phyloP scores from a whole-genome alignment of 2,888 invertebrate species.

The Drosophila fungiperda region DNA sequence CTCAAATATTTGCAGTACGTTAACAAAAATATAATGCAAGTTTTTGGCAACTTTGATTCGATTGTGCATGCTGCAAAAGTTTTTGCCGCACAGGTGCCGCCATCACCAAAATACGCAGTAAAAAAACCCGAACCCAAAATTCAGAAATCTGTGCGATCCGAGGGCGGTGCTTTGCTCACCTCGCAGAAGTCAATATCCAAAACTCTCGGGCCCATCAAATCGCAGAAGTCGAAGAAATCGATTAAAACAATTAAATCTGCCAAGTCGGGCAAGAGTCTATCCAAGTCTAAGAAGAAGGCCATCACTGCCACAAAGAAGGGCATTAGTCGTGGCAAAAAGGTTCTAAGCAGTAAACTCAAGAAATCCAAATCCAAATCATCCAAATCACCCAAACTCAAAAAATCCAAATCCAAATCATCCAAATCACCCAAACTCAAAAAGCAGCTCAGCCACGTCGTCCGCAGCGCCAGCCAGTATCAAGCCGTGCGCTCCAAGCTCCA shows the following conservation, averaged over 20 bases:
- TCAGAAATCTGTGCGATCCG: slow-evolving; percentile 11
- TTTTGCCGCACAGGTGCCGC: slow-evolving; percentile 52
- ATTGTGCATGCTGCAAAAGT: slow-evolving; percentile 69
- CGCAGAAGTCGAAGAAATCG: slow-evolving; percentile 53
- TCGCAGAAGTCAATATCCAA: slow-evolving; percentile 36
- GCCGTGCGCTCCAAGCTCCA: slow-evolving; percentile 51
- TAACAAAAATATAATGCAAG: slow-evolving; percentile 77
- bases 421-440: slow-evolving; percentile 14
- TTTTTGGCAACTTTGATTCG: slow-evolving; percentile 74
- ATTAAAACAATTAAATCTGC: slow-evolving; percentile 46
- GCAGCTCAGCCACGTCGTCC: slow-evolving; percentile 38
- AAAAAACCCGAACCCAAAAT: slow-evolving; percentile 24
- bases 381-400: slow-evolving; percentile 13
- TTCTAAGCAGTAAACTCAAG: slow-evolving; percentile 53
- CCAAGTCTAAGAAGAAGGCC: slow-evolving; percentile 24
- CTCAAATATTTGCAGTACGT: slow-evolving; percentile 78
- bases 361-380: slow-evolving; percentile 8
- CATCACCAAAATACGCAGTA: slow-evolving; percentile 59
- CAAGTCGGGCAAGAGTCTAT: slow-evolving; percentile 41
- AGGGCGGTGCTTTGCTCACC: slow-evolving; percentile 53
- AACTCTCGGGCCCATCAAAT: slow-evolving; percentile 30
- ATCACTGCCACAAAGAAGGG: slow-evolving; percentile 11
- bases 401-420: slow-evolving; percentile 12
- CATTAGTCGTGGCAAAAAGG: slow-evolving; percentile 54
- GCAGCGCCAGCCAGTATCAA: slow-evolving; percentile 68